phyloP scores from a whole-genome alignment of 2,113 vertebrate species.

The Shinisaurus crocodilurus region DNA sequence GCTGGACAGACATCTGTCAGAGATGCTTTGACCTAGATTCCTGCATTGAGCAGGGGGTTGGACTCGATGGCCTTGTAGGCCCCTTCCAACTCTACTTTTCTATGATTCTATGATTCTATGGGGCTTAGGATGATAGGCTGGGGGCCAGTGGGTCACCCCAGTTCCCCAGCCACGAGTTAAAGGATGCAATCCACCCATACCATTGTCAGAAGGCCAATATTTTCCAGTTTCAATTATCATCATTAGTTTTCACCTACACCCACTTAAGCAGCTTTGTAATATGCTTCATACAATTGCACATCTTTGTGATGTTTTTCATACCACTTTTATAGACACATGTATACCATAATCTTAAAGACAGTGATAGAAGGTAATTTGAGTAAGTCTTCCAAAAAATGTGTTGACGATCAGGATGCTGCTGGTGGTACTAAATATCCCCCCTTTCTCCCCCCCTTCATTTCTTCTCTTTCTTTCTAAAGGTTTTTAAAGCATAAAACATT shows the following conservation, averaged over 20 bases:
- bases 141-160: too few species aligned
- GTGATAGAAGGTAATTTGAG: background rate
- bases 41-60: too few species aligned
- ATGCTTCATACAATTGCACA: background rate
- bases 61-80: too few species aligned
- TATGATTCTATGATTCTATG: too few species aligned
- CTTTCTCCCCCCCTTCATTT: background rate
- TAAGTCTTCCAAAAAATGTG: background rate
- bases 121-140: too few species aligned
- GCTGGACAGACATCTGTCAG: too few species aligned
- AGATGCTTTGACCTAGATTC: too few species aligned
- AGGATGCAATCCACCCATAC: background rate
- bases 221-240: background rate
- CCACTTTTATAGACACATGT: background rate
- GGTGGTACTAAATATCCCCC: background rate
- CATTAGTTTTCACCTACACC: background rate
- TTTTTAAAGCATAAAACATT: conserved; percentile 39
- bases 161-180: background rate
- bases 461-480: conserved; percentile 31
- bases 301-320: background rate
- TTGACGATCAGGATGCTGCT: background rate
- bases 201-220: background rate
- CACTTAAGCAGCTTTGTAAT: background rate
- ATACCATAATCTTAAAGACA: background rate
- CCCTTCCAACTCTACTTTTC: too few species aligned